These are phyloP conservation scores for Lordiphosa collinella DNA, from an alignment of 1,140 invertebrate species.

Conservation along the genomic window DNA sequence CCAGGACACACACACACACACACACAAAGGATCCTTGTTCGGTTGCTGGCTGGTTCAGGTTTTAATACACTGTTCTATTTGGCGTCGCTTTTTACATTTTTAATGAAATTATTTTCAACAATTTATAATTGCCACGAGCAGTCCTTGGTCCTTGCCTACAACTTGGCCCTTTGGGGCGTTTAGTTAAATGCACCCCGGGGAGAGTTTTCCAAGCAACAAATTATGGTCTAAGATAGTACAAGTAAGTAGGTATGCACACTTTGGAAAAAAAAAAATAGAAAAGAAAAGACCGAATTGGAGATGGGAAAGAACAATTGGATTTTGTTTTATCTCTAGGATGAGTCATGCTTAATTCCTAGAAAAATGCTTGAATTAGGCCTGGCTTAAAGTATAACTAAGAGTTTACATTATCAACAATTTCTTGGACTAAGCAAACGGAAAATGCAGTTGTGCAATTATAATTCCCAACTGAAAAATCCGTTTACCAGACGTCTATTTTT, in stretches of 20 bases:
- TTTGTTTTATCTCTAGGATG: no score
- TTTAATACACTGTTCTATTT: slow-evolving; percentile 56
- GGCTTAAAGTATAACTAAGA: no score
- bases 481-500: no score
- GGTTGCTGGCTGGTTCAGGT: slow-evolving; percentile 6
- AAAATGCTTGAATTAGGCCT: no score
- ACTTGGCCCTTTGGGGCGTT: slow-evolving; percentile 34
- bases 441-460: no score
- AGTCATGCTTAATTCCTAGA: no score
- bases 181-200: slow-evolving; percentile 71
- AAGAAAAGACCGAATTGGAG: no score
- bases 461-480: no score
- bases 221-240: slow-evolving; percentile 48
- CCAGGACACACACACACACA: slow-evolving; percentile 4
- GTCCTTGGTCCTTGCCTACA: slow-evolving; percentile 11
- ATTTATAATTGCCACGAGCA: slow-evolving; percentile 76
- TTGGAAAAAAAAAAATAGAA: no score
- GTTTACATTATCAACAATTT: no score
- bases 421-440: no score
- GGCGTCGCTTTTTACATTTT: slow-evolving; percentile 70
- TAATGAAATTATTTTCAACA: slow-evolving; percentile 78
- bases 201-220: slow-evolving; percentile 61
- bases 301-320: no score
- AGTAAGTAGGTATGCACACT: slow-evolving; percentile 12
- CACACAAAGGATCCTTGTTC: slow-evolving; percentile 21